Base-by-base conservation (phyloP, 2,888 invertebrate species). In the Brachypalpus laphriformis region DNA sequence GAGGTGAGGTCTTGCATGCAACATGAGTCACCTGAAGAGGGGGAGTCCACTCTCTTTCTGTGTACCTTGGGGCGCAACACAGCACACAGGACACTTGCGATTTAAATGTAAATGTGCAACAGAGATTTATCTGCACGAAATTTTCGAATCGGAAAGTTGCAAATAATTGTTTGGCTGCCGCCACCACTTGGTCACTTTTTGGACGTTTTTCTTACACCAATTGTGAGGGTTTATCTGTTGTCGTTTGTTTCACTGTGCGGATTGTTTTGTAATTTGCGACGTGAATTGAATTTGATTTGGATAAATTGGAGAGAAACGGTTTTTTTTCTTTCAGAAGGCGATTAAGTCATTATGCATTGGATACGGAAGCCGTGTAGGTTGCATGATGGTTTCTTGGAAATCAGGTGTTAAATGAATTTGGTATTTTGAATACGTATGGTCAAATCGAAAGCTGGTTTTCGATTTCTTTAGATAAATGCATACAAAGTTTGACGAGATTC, bases 191-290 rank as follows among this genome's bases (percentile, higher is more conserved):
- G 51, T 51, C 28, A 34, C 65, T 18, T 81, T 61, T 45, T 54
- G 49, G 11, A 8, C n/a, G 16, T 34, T 56, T 63, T 37, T 8
- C 22, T 57, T 76, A 25, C 56, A 63, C 28, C 70, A 47, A 31
- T 45, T 70, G 61, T 63, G 42, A 45, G 59, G 34, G 66, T 28
- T 66, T 49, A 57, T 25, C 51, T 22, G 31, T 22, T 45, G 59
- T 28, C 45, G 51, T 59, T 70, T 65, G 57, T 42, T 61, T 37
- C 34, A 61, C 18, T 54, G 31, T 34, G 57, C 6, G 34, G 66
- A 82, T 82, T 77, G 77, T 18, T 82, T 72, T 72, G 82, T 77
- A 68, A 77, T 72, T 82, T 66, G 42, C 16, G 34, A 82, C 54
- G 61, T 82, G 72, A 59, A n/a, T 14, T 45, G 59, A 66, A 57